Evolutionary conservation across 2,113 vertebrate genomes (phyloP).

Genomic region (Crotalus tigris): DNA sequence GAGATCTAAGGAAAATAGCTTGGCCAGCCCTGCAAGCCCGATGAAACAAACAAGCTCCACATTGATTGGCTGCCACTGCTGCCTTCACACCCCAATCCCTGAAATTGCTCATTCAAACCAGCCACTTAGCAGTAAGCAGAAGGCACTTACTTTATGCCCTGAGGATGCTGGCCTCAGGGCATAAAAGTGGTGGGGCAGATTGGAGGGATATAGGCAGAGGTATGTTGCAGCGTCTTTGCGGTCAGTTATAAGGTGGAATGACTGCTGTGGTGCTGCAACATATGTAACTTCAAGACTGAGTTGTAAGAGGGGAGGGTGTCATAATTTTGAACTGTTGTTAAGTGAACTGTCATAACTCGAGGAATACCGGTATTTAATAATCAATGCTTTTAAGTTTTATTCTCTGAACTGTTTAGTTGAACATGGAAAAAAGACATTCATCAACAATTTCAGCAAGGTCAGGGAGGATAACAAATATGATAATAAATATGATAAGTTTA

Average conservation of each 20-base stretch:
- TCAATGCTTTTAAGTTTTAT: not conserved
- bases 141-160: too few relatives aligned
- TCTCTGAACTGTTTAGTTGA: not conserved
- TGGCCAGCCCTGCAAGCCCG: not conserved
- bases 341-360: not conserved
- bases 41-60: not conserved
- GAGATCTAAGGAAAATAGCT: not conserved
- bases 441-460: not conserved
- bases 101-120: not conserved
- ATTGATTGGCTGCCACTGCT: not conserved
- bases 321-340: not conserved
- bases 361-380: not conserved
- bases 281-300: not conserved
- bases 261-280: not conserved
- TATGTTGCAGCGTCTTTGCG: not conserved
- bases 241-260: not conserved
- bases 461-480: not conserved
- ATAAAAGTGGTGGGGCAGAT: not conserved
- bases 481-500: not conserved
- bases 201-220: not conserved
- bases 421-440: not conserved
- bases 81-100: not conserved
- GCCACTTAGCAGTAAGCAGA: not conserved
- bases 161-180: not conserved
- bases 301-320: not conserved